phyloP scores from a whole-genome alignment of 1,140 invertebrate genomes.

The Zaprionus gabonicus region DNA sequence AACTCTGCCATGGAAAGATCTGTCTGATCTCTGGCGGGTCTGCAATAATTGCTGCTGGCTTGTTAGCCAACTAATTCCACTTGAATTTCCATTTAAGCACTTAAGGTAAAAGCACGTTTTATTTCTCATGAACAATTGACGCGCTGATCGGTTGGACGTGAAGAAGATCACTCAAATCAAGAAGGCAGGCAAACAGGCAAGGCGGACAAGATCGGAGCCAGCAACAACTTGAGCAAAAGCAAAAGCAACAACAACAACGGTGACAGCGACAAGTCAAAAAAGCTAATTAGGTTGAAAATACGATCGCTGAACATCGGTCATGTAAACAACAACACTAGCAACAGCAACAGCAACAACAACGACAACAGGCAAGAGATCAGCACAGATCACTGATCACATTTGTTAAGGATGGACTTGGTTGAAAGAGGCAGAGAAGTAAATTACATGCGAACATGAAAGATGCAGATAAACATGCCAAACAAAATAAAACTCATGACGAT shows the following conservation, averaged over 20 bases:
- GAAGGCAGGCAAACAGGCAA: conserved; percentile 35
- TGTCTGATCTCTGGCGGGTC: conserved; percentile 32
- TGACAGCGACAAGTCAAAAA: conserved; percentile 46
- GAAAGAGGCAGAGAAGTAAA: conserved; percentile 65
- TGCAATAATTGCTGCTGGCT: conserved; percentile 58
- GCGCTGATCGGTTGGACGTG: conserved; percentile 38
- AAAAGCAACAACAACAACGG: conserved; percentile 6
- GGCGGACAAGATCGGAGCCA: conserved; percentile 56
- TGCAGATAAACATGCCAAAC: conserved; percentile 81
- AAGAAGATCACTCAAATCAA: conserved; percentile 47
- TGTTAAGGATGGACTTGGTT: conserved; percentile 10
- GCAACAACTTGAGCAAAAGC: conserved; percentile 16
- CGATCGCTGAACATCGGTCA: conserved; percentile 22
- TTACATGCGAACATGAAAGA: conserved; percentile 81
- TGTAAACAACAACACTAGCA: conserved; percentile 14
- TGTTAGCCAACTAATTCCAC: conserved; percentile 76
- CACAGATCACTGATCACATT: conserved; percentile 35
- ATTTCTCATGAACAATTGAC: conserved; percentile 76
- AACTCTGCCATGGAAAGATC: conserved; percentile 54
- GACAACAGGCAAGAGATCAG: conserved; percentile 8
- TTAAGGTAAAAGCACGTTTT: conserved; percentile 67
- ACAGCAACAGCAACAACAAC: neutral
- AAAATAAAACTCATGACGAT: conserved; percentile 72
- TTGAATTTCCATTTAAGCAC: conserved; percentile 77
- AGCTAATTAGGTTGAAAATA: conserved; percentile 74